These are phyloP conservation scores for Siniperca chuatsi DNA, from an alignment of 2,113 vertebrate species.

Conservation along the genomic window DNA sequence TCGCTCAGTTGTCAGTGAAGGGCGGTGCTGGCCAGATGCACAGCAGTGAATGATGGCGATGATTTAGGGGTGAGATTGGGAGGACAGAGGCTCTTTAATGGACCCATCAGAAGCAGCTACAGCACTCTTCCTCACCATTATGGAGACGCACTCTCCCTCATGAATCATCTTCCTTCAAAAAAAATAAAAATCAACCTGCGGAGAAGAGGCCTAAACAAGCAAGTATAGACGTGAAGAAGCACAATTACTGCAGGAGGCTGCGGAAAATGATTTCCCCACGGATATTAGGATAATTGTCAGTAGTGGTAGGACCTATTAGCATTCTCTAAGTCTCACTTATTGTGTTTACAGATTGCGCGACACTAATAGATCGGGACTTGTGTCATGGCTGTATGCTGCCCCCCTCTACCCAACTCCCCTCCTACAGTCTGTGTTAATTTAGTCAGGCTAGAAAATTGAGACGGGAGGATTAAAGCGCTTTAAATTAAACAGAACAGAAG, in stretches of 20 bases:
- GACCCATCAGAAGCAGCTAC: conserved; percentile 48
- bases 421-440: conserved; percentile 30
- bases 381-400: conserved; percentile 18
- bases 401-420: neutral
- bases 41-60: conserved; percentile 42
- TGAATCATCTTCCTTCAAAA: conserved; percentile 35
- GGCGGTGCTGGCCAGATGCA: conserved; percentile 8
- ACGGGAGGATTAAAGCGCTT: conserved; percentile 30
- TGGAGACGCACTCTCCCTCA: neutral
- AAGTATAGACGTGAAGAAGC: neutral
- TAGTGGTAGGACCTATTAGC: conserved; percentile 55
- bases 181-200: neutral
- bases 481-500: conserved; percentile 34
- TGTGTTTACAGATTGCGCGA: conserved; percentile 53
- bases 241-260: conserved; percentile 23
- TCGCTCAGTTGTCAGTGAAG: conserved; percentile 42
- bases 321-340: conserved; percentile 41
- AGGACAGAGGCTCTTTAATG: conserved; percentile 57
- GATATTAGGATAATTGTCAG: conserved; percentile 67
- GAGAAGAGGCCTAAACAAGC: conserved; percentile 24
- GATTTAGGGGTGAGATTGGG: conserved; percentile 59
- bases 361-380: conserved; percentile 42
- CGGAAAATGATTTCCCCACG: conserved; percentile 54
- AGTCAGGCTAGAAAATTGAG: conserved; percentile 16
- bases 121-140: conserved; percentile 29